Evolutionary conservation across 2,888 invertebrate species (phyloP).

Genomic region (Dendrolimus houi): DNA sequence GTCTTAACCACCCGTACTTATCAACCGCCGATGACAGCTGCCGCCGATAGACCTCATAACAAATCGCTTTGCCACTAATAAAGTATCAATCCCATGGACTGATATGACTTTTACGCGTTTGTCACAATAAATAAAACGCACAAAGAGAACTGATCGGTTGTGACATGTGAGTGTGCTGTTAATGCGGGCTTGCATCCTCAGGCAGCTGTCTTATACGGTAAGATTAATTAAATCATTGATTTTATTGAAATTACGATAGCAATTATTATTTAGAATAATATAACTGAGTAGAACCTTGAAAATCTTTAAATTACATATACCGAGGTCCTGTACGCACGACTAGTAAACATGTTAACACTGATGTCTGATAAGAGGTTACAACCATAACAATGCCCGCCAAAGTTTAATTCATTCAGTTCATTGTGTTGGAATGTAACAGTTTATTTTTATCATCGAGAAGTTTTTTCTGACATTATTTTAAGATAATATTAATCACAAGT

Average conservation of each 20-base stretch:
- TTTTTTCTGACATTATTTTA: no score
- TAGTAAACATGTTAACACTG: constrained; percentile 16
- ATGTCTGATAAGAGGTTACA: constrained; percentile 27
- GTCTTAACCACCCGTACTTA: constrained; percentile 35
- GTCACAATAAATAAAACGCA: not conserved
- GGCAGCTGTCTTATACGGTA: constrained; percentile 58
- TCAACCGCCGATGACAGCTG: constrained; percentile 44
- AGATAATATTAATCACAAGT: no score
- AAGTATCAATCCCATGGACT: constrained; percentile 21
- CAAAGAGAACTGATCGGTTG: constrained; percentile 19
- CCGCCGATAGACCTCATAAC: constrained; percentile 42
- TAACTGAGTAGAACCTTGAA: not conserved
- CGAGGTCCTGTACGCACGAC: not conserved
- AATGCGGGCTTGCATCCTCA: constrained; percentile 31
- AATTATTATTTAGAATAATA: not conserved
- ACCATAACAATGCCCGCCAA: constrained; percentile 10
- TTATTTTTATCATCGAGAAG: not conserved
- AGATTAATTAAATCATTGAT: constrained; percentile 19
- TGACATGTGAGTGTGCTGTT: constrained; percentile 47
- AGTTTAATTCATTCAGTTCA: constrained; percentile 2
- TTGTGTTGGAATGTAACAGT: not conserved
- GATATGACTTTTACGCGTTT: not conserved
- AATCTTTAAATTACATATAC: not conserved
- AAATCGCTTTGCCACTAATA: constrained; percentile 28
- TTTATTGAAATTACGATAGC: not conserved